phyloP scores from a whole-genome alignment of 2,888 invertebrate species.

The Plusia festucae region DNA sequence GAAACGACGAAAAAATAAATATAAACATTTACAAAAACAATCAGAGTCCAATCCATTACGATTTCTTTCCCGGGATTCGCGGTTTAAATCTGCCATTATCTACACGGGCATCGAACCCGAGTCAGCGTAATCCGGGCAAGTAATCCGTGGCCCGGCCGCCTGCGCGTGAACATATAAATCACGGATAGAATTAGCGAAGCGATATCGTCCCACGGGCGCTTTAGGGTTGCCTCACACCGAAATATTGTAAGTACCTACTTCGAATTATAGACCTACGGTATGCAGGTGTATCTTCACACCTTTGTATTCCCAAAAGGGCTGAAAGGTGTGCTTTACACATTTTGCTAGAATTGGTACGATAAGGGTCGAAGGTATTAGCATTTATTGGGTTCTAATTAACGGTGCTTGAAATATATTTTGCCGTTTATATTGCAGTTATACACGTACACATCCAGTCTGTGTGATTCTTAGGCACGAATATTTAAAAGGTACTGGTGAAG shows the following conservation, averaged over 20 bases:
- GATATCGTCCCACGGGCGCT: slow-evolving; percentile 54
- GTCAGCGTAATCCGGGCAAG: slow-evolving; percentile 51
- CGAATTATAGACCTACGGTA: neutral
- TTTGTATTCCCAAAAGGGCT: neutral
- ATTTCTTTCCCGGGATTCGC: slow-evolving; percentile 53
- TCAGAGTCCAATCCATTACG: slow-evolving; percentile 59
- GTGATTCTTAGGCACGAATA: too few relatives aligned
- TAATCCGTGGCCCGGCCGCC: slow-evolving; percentile 56
- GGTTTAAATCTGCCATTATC: slow-evolving; percentile 62
- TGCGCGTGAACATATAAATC: slow-evolving; percentile 62
- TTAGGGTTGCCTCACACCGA: slow-evolving; percentile 44
- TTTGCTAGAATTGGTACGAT: neutral
- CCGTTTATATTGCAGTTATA: too few relatives aligned
- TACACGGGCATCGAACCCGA: slow-evolving; percentile 60
- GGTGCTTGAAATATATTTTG: neutral
- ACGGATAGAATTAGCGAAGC: slow-evolving; percentile 61
- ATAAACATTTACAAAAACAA: slow-evolving; percentile 55
- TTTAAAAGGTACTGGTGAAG: too few relatives aligned
- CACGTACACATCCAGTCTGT: too few relatives aligned
- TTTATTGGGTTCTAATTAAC: neutral
- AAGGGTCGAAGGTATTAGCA: neutral
- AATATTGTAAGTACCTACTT: neutral
- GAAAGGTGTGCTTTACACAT: neutral
- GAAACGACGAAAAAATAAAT: slow-evolving; percentile 22
- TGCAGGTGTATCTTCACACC: neutral